Base-by-base conservation (phyloP, 1,140 invertebrate genomes). In the Pachyrhynchus sulphureomaculatus region DNA sequence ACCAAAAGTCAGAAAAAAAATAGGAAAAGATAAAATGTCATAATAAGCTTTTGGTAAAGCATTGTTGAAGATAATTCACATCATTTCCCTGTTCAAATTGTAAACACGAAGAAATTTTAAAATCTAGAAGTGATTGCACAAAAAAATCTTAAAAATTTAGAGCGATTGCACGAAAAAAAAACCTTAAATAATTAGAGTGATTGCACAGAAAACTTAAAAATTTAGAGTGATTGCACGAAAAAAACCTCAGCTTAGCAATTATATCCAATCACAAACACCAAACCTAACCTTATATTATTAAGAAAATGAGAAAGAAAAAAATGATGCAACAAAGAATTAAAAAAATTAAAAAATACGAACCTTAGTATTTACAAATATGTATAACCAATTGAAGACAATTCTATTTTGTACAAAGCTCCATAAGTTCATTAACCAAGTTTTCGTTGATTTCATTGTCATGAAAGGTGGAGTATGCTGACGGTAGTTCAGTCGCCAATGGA, bases 401-500 rank as follows among this genome's bases (percentile, higher is more conserved):
- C 20, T 61, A 65, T 36, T 64, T 53, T 34, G 61, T 64, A 58
- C 55, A 62, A 44, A 70, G 60, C 68, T 82, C 81, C 32, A 75
- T 73, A 21, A 81, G 75, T 70, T 83, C 81, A 56, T 83, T 82
- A 24, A 78, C 76, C 69, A 82, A 69, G 68, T 83, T 83, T 58
- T 82, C 80, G 68, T 74, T 78, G 60, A 80, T 75, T 66, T 82
- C 81, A 39, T 64, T 68, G 42, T 75, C 64, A 49, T 78, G 75
- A 68, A 49, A 74, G 69, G 66, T 77, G 77, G 55, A 77, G 73
- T 48, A 75, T 72, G 73, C 73, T 69, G 76, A 77, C 5, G 37
- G 20, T 74, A 74, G 73, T 63, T 78, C 72, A 70, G 77, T 68
- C 66, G 75, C 75, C 15, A 77, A 72, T n/a, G 76, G 66, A 4